A percentile compares a stretch with the other conserved stretches of the same genome.
These are phyloP conservation scores for Peromyscus aztecus DNA, from an alignment of 2,797 vertebrate species.

Conservation along the genomic window DNA sequence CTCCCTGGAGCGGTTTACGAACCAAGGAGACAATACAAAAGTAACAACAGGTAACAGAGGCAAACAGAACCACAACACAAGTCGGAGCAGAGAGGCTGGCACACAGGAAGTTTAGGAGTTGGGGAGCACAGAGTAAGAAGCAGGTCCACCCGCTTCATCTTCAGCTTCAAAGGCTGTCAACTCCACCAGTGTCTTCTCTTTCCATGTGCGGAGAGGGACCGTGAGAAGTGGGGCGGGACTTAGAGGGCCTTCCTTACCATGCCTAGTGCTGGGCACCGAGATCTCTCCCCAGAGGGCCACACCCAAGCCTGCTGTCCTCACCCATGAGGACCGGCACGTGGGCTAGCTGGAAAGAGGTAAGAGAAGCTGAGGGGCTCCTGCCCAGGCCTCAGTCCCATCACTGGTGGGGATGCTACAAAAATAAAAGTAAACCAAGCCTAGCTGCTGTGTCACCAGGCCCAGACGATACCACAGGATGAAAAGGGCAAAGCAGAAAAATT, in stretches of 20 bases:
- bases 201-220: not conserved
- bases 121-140: too few species aligned
- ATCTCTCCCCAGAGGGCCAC: not conserved
- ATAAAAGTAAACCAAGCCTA: not conserved
- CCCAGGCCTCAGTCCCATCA: not conserved
- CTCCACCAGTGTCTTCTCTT: not conserved
- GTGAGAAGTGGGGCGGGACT: not conserved
- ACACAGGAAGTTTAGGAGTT: too few species aligned
- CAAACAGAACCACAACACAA: constrained; percentile 65
- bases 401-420: constrained; percentile 40
- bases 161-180: not conserved
- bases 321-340: not conserved
- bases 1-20: constrained; percentile 68
- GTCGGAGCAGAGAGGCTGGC: not conserved
- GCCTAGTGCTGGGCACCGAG: not conserved
- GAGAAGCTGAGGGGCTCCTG: not conserved
- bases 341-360: not conserved
- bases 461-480: not conserved
- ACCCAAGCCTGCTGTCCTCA: not conserved
- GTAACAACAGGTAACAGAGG: constrained; percentile 57
- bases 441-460: not conserved
- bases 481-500: not conserved
- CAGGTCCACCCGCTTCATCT: not conserved
- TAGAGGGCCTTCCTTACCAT: not conserved
- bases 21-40: constrained; percentile 63